These are phyloP conservation scores for Sebastes minor DNA, from an alignment of 2,797 vertebrate genomes.

Conservation along the genomic window DNA sequence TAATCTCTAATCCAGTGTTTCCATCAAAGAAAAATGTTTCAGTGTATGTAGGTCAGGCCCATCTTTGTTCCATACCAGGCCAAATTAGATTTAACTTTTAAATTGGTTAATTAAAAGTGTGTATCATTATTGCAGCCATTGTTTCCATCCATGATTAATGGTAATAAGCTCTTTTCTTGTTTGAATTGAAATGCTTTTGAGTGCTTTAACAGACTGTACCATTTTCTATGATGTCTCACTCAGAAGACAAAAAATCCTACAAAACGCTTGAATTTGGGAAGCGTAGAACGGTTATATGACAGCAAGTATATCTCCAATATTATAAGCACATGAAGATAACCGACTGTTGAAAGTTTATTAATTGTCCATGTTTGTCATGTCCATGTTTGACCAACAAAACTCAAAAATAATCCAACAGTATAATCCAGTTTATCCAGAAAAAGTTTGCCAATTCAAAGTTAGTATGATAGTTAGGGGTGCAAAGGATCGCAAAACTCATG, in stretches of 20 bases:
- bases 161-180: conserved; percentile 13
- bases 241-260: not conserved
- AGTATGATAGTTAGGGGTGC: not conserved
- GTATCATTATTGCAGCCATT: conserved; percentile 17
- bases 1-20: conserved; percentile 32
- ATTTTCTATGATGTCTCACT: conserved; percentile 28
- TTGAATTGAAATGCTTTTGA: conserved; percentile 11
- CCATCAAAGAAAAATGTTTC: conserved; percentile 16
- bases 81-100: conserved; percentile 33
- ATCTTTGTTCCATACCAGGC: conserved; percentile 19
- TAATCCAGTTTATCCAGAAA: not conserved
- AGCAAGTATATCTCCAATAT: not conserved
- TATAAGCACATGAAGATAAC: not conserved
- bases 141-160: conserved; percentile 21
- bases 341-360: not conserved
- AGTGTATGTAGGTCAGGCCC: conserved; percentile 32
- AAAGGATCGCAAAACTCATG: no score
- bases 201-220: conserved; percentile 7
- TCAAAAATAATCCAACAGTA: not conserved
- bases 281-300: not conserved
- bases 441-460: not conserved
- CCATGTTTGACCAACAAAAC: not conserved
- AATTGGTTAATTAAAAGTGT: conserved; percentile 42
- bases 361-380: not conserved
- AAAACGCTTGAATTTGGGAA: conserved; percentile 16